These are phyloP conservation scores for Zaprionus taronus DNA, from an alignment of 1,140 invertebrate genomes.

Conservation along the genomic window DNA sequence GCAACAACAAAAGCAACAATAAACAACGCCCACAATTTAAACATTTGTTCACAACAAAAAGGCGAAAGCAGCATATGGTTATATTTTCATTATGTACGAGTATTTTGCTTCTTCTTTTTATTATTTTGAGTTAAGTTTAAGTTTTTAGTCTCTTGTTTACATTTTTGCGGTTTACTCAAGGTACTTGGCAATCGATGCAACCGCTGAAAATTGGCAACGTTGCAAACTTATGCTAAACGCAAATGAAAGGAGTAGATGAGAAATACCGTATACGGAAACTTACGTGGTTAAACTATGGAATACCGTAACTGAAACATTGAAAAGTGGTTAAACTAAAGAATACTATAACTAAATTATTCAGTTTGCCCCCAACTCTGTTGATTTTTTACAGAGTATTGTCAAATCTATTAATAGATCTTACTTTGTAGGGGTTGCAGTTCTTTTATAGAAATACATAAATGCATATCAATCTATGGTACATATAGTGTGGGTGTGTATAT, in stretches of 20 bases:
- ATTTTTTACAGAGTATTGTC: background rate
- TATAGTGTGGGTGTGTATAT: slow-evolving; percentile 20
- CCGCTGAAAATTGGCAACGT: slow-evolving; percentile 64
- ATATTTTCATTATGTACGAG: slow-evolving; percentile 28
- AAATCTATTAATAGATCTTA: background rate
- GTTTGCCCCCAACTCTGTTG: too few species aligned
- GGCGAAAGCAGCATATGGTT: slow-evolving; percentile 62
- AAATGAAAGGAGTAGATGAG: slow-evolving; percentile 13
- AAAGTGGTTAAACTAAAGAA: background rate
- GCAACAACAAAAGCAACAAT: slow-evolving; percentile 46
- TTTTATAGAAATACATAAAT: background rate
- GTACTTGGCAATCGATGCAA: slow-evolving; percentile 71
- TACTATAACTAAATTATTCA: too few species aligned
- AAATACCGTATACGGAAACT: slow-evolving; percentile 4
- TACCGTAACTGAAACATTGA: background rate
- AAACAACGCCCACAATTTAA: slow-evolving; percentile 70
- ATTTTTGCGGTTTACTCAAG: slow-evolving; percentile 70
- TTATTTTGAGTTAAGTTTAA: slow-evolving; percentile 16
- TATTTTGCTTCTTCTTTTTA: slow-evolving; percentile 28
- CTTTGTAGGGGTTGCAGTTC: background rate
- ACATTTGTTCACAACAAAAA: slow-evolving; percentile 62
- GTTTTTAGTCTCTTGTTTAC: slow-evolving; percentile 35
- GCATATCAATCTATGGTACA: background rate
- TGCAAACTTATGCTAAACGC: slow-evolving; percentile 21
- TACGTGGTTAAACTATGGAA: background rate